Base-by-base conservation (phyloP, 2,797 vertebrate species). In the Coccyzus lansbergi region DNA sequence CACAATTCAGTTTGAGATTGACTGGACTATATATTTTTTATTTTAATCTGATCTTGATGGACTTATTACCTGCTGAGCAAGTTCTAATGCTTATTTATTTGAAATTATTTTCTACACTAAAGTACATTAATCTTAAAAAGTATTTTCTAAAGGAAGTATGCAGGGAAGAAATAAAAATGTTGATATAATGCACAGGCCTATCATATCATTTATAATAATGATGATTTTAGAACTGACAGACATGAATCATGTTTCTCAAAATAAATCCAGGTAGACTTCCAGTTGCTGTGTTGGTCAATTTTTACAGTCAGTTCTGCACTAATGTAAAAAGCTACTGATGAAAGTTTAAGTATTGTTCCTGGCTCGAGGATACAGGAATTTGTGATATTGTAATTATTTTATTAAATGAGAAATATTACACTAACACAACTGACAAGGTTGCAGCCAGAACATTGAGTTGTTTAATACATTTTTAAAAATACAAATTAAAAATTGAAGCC, bases 11-110 rank as follows among this genome's bases (percentile, higher is more conserved):
- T 97, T 96, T 79, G 96, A 97, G 95, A 97, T 96, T 97, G 96
- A 97, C 93, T 81, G 96, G 97, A 98, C 97, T 97, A 93, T 94
- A 92, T 95, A 95, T 97, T 97, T 96, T 94, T 96, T 96, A 93
- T 96, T 97, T 97, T 97, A 96, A 97, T 97, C 97, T 86, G 96
- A 97, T 98, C 95, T 96, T 96, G 94, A 92, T 95, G 96, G 96
- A 97, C 96, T 98, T 98, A 97, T 96, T 97, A 97, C 95, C 97
- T 97, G 97, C 96, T 97, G 97, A 97, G 97, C 97, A 98, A 98
- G 96, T 98, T 97, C 97, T 98, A 95, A 97, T 97, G 97, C 97
- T 98, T 98, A 98, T 98, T 98, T 98, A 98, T 98, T 98, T 98
- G 97, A 98, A 97, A 97, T 97, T 96, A 95, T 97, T 97, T 97